Evolutionary conservation across 2,113 vertebrate species (phyloP), one percentile per base, ranked within the genome.

Genomic region (Pelecanoides urinatrix): DNA sequence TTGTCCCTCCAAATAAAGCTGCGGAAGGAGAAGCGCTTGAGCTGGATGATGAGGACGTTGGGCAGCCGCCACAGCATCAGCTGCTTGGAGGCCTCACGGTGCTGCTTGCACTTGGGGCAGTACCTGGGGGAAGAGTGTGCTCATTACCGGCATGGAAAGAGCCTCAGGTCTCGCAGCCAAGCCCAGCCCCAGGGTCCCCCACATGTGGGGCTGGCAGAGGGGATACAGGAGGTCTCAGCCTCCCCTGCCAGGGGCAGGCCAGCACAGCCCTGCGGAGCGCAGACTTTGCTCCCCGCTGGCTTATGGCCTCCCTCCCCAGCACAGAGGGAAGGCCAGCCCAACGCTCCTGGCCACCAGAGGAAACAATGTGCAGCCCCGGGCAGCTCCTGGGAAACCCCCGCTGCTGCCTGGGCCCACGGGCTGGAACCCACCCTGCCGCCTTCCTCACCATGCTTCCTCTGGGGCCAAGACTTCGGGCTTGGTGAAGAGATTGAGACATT

Each of bases 1-100:
- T 99, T 99, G 95, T 99, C 99, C 68, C 99, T 99, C 99, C 99
- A 99, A 92, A 99, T 99, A 97, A 99, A 99, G 92, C 99, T 99
- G 68, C 99, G 98, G 93, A 99, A 99, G 95, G 99, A 99, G 98
- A 99, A 99, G 94, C 99, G 99, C 92, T 99, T 99, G 42, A 99
- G 99, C 98, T 99, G 99, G 93, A 99, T 99, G 83, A 99, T 99
- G 92, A 99, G 98, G 40, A 99, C 98, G 0, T 99, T 99, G 25
- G 99, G 99, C 50, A 99, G 98, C 40, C 99, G 99, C 99, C 99
- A 99, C 15, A 99, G 97, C 97, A 99, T 95, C 94, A 99, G 98
- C 90, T 99, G 99, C 90, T 99, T 99, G 71, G 99, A 99, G 72
- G 99, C 99, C 85, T 99, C 99, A 0, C 99, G 98, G 97, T 99